phyloP scores from a whole-genome alignment of 2,113 vertebrate species.

The Chelonoidis abingdonii region DNA sequence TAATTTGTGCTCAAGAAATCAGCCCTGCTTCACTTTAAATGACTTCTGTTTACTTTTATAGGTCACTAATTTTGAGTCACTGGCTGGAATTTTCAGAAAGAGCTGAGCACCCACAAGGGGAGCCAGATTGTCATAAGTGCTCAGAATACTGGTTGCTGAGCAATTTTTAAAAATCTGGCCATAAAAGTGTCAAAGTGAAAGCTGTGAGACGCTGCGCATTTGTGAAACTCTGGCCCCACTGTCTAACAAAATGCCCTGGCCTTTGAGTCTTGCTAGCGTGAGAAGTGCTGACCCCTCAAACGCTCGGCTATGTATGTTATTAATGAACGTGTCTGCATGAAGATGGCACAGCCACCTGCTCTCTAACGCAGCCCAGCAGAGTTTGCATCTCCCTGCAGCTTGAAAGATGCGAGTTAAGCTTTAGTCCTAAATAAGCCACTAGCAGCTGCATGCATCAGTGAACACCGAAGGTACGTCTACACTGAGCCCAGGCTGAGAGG shows the following conservation, averaged over 20 bases:
- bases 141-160: neutral
- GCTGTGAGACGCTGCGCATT: fast-evolving
- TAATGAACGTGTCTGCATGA: neutral
- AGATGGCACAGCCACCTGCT: fast-evolving
- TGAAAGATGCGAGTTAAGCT: fast-evolving
- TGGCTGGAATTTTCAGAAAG: fast-evolving
- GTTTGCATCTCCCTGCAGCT: neutral
- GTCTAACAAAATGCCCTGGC: fast-evolving
- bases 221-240: fast-evolving
- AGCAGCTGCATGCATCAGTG: fast-evolving
- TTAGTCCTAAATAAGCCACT: neutral
- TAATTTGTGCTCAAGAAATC: neutral
- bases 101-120: neutral
- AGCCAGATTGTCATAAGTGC: fast-evolving
- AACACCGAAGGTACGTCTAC: neutral
- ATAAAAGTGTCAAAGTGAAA: fast-evolving
- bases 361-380: fast-evolving
- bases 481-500: neutral
- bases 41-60: neutral
- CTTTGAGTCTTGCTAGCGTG: fast-evolving
- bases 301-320: neutral
- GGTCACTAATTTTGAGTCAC: neutral
- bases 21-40: neutral
- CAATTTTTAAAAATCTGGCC: neutral
- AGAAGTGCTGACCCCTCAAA: neutral